A percentile compares a stretch with the other conserved stretches of the same genome.
phyloP scores from a whole-genome alignment of 2,888 invertebrate species.

The Cantharis lateralis region DNA sequence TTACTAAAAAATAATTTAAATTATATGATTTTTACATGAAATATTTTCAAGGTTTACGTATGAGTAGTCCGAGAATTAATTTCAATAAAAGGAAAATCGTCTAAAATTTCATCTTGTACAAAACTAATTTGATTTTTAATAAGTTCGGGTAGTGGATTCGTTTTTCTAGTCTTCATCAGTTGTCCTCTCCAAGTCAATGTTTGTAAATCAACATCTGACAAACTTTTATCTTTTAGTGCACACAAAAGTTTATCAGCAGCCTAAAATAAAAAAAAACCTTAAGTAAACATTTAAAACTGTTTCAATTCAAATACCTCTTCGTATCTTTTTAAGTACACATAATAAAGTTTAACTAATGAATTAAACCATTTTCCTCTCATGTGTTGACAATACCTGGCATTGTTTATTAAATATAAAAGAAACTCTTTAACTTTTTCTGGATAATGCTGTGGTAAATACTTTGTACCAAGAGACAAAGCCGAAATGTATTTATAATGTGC shows the following conservation, averaged over 20 bases:
- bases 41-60: constrained; percentile 28
- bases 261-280: constrained; percentile 48
- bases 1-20: constrained; percentile 18
- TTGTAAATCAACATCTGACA: constrained; percentile 37
- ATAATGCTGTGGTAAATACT: constrained; percentile 34
- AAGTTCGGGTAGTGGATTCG: constrained; percentile 9
- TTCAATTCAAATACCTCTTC: constrained; percentile 31
- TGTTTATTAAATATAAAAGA: constrained; percentile 41
- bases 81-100: constrained; percentile 32
- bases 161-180: constrained; percentile 27
- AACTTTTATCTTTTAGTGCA: constrained; percentile 50
- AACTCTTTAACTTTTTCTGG: constrained; percentile 38
- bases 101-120: background rate
- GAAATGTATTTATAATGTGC: constrained; percentile 36
- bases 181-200: constrained; percentile 38
- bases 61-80: constrained; percentile 36
- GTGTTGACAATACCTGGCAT: constrained; percentile 32
- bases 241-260: constrained; percentile 57
- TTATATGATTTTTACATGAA: background rate
- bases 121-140: constrained; percentile 1
- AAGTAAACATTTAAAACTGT: background rate
- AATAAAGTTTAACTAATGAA: constrained; percentile 36
- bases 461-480: constrained; percentile 36
- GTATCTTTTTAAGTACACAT: constrained; percentile 34
- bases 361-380: constrained; percentile 43